Evolutionary conservation across 1,140 invertebrate species (phyloP).

Genomic region (Pachyrhynchus sulphureomaculatus): DNA sequence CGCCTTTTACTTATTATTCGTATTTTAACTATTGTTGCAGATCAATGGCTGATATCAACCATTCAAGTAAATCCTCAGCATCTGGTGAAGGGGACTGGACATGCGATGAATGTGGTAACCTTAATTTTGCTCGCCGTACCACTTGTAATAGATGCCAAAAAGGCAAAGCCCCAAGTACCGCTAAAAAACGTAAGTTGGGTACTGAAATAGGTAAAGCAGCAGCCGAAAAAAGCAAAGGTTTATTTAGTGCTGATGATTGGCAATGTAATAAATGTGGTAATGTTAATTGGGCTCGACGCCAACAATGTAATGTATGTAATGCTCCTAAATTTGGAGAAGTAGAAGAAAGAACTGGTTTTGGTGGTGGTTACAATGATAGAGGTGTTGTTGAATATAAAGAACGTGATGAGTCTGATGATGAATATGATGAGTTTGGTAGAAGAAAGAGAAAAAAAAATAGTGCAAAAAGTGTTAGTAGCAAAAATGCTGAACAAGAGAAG

Average conservation of each 20-base stretch:
- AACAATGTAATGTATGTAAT: constrained; percentile 98
- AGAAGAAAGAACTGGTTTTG: constrained; percentile 76
- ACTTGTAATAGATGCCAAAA: constrained; percentile 91
- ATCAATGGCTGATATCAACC: constrained; percentile 24
- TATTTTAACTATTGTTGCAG: constrained; percentile 9
- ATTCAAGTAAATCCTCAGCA: constrained; percentile 36
- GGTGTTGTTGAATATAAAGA: constrained; percentile 92
- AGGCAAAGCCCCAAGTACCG: constrained; percentile 55
- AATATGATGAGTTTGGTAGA: constrained; percentile 95
- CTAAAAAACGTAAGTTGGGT: constrained; percentile 84
- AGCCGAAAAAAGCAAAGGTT: constrained; percentile 95
- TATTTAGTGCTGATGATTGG: constrained; percentile 99
- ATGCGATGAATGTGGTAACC: constrained; percentile 78
- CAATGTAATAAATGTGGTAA: constrained; percentile 99
- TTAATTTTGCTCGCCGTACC: constrained; percentile 88
- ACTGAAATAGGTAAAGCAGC: constrained; percentile 97
- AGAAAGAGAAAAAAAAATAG: constrained; percentile 63
- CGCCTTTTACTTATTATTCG: background rate
- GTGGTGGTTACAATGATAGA: constrained; percentile 91
- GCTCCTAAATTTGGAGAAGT: constrained; percentile 94
- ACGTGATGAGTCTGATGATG: constrained; percentile 80
- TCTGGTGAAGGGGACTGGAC: constrained; percentile 58
- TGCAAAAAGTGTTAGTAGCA: constrained; percentile 39
- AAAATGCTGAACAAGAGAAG: constrained; percentile 51
- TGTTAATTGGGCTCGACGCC: constrained; percentile 97